A percentile compares a stretch with the other conserved stretches of the same genome.
phyloP scores from a whole-genome alignment of 2,113 vertebrate genomes.

The Fulica atra region DNA sequence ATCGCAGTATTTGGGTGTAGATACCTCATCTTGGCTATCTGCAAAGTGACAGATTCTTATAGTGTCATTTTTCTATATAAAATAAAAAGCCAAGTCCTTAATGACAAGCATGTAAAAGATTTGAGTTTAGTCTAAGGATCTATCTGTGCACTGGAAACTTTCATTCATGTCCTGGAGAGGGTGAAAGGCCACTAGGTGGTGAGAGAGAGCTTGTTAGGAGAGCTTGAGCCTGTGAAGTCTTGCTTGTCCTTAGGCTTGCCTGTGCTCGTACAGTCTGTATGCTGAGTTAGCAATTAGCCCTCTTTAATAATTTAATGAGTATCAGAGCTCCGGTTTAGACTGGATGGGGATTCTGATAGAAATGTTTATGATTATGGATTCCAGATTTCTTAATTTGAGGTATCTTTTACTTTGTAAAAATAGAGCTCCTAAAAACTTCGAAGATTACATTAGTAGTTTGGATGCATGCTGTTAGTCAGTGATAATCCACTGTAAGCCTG shows the following conservation, averaged over 20 bases:
- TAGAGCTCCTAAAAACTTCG: neutral
- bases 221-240: neutral
- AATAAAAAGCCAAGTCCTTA: neutral
- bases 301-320: neutral
- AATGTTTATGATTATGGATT: neutral
- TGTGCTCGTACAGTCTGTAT: neutral
- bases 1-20: neutral
- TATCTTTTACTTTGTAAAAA: neutral
- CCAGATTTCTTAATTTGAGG: neutral
- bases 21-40: neutral
- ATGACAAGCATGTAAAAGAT: accelerated
- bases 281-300: neutral
- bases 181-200: conserved; percentile 68
- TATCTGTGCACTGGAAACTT: neutral
- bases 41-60: neutral
- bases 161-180: neutral
- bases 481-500: neutral
- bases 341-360: neutral
- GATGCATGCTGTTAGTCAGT: neutral
- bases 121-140: neutral
- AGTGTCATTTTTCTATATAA: neutral
- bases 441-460: neutral
- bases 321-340: neutral
- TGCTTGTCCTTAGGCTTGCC: neutral
- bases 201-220: conserved; percentile 43